Conservation (phyloP, 1,140 invertebrate genomes). For the Papilio glaucus region DNA sequence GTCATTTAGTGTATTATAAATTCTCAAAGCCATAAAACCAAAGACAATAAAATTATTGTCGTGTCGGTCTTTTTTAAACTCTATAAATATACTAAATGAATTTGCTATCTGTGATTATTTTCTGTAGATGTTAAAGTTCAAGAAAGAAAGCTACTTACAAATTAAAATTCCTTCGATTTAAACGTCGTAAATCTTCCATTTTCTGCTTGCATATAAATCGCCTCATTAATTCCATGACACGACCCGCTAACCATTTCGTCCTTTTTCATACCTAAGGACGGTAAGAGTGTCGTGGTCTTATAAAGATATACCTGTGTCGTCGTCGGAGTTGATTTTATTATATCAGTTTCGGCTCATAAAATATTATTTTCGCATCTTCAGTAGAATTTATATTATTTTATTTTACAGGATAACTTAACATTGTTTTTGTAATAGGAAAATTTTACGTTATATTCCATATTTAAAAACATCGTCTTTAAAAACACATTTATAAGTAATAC, state of each 20-base stretch:
- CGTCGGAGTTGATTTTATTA: conserved; percentile 5
- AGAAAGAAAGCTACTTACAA: conserved; percentile 37
- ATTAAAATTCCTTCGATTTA: conserved; percentile 49
- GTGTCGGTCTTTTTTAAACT: no score
- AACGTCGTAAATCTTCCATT: conserved; percentile 46
- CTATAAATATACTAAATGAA: no score
- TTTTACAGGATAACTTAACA: no score
- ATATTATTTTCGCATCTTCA: no score
- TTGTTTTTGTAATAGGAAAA: no score
- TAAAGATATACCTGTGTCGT: conserved; percentile 36
- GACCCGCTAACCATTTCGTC: conserved; percentile 39
- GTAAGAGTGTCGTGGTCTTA: conserved; percentile 41
- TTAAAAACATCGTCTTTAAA: no score
- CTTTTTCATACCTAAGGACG: conserved; percentile 37
- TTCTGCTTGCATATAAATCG: conserved; percentile 47
- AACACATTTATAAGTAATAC: no score
- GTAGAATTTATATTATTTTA: no score
- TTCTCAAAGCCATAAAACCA: no score
- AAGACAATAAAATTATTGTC: no score
- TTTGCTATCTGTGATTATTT: not conserved
- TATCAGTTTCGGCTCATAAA: not conserved
- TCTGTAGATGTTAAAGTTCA: not conserved
- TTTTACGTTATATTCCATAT: no score
- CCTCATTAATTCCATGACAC: conserved; percentile 52
- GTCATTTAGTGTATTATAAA: no score